Conservation (phyloP, 1,140 invertebrate species). For the Eueides isabella region DNA sequence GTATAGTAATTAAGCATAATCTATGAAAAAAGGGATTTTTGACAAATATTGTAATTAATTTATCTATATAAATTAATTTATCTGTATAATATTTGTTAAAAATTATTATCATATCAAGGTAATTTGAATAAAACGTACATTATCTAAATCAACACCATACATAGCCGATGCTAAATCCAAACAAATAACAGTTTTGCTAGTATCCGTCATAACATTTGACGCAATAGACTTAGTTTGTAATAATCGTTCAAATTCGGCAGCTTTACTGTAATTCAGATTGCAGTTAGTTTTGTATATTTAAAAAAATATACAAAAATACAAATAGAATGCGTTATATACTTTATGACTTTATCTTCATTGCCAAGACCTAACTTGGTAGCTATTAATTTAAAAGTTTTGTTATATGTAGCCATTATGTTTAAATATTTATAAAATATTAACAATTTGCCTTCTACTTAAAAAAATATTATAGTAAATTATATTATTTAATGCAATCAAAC, state of each 20-base stretch:
- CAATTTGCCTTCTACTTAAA: background rate
- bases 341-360: slow-evolving; percentile 68
- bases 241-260: slow-evolving; percentile 69
- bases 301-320: background rate
- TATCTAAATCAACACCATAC: slow-evolving; percentile 57
- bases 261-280: slow-evolving; percentile 61
- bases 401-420: slow-evolving; percentile 50
- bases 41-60: too few species aligned
- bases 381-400: slow-evolving; percentile 63
- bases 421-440: background rate
- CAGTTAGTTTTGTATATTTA: background rate
- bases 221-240: slow-evolving; percentile 61
- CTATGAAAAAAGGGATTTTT: background rate
- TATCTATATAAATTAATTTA: background rate
- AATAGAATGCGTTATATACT: slow-evolving; percentile 44
- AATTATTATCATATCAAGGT: too few species aligned
- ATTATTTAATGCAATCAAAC: background rate
- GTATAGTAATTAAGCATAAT: background rate
- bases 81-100: too few species aligned
- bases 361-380: slow-evolving; percentile 63
- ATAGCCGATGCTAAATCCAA: slow-evolving; percentile 63
- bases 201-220: slow-evolving; percentile 66
- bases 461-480: background rate
- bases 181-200: slow-evolving; percentile 67
- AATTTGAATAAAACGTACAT: slow-evolving; percentile 44